A percentile compares a stretch with the other conserved stretches of the same genome.
Conservation (phyloP, 2,888 invertebrate species). For the Melinaea marsaeus region DNA sequence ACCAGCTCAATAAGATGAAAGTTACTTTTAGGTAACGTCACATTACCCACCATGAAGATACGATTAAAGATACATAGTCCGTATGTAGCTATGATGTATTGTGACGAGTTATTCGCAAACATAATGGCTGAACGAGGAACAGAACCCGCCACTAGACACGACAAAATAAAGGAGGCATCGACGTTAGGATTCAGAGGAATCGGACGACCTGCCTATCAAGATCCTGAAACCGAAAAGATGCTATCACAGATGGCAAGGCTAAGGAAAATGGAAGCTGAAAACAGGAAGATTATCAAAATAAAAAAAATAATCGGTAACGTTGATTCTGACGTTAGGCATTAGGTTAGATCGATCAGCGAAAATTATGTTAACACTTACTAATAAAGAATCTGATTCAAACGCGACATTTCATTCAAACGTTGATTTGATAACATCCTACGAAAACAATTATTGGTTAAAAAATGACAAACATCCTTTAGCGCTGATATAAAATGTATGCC, state of each 20-base stretch:
- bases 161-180: slow-evolving; percentile 43
- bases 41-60: slow-evolving; percentile 37
- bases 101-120: slow-evolving; percentile 42
- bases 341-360: background rate
- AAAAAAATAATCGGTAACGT: background rate
- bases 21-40: slow-evolving; percentile 36
- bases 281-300: slow-evolving; percentile 20
- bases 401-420: background rate
- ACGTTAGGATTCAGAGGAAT: slow-evolving; percentile 44
- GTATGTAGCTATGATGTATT: slow-evolving; percentile 54
- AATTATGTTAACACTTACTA: no score
- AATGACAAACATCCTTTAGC: slow-evolving; percentile 21
- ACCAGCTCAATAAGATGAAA: background rate
- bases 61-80: slow-evolving; percentile 52
- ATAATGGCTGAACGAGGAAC: slow-evolving; percentile 50
- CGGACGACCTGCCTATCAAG: slow-evolving; percentile 42
- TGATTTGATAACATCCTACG: background rate
- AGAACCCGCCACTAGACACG: slow-evolving; percentile 39
- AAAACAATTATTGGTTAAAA: background rate
- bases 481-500: slow-evolving; percentile 13
- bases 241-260: slow-evolving; percentile 4
- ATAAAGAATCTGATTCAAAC: background rate
- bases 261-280: slow-evolving; percentile 14
- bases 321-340: background rate
- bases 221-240: slow-evolving; percentile 31